A percentile compares a stretch with the other conserved stretches of the same genome.
These are phyloP conservation scores for Drosophila putrida DNA, from an alignment of 2,888 invertebrate genomes.

Conservation along the genomic window DNA sequence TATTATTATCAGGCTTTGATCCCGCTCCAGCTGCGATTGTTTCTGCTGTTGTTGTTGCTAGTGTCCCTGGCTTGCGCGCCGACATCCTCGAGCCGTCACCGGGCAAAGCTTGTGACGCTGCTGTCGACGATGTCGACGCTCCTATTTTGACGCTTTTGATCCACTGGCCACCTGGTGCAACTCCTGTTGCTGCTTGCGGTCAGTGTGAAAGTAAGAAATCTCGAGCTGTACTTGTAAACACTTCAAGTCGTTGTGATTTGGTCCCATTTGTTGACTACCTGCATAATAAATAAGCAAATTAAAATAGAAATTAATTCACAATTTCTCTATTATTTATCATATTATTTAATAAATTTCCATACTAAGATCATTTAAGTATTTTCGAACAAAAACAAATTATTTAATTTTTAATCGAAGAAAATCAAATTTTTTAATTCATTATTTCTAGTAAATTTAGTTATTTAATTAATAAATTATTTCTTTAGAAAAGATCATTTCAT, in stretches of 20 bases:
- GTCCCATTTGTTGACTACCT: conserved; percentile 73
- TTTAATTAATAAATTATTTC: no score
- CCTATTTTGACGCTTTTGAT: conserved; percentile 64
- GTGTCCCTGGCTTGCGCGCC: conserved; percentile 59
- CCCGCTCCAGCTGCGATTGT: conserved; percentile 11
- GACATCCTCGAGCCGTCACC: conserved; percentile 70
- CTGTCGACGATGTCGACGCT: conserved; percentile 71
- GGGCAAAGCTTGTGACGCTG: conserved; percentile 58
- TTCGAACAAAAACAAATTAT: no score
- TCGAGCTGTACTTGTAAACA: conserved; percentile 60
- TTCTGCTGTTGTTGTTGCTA: conserved; percentile 8
- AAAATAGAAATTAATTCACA: no score
- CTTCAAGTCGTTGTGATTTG: conserved; percentile 63
- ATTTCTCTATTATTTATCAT: no score
- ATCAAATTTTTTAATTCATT: no score
- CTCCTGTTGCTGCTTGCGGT: conserved; percentile 27
- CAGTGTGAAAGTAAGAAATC: conserved; percentile 25
- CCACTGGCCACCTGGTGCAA: conserved; percentile 29
- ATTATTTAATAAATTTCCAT: background rate
- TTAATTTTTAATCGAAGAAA: no score
- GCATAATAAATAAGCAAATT: background rate
- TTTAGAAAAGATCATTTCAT: no score
- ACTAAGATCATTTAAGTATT: no score
- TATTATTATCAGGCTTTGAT: conserved; percentile 41
- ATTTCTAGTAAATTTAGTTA: no score